These are phyloP conservation scores for Hemiscyllium ocellatum DNA, from an alignment of 2,113 vertebrate genomes.

Conservation along the genomic window DNA sequence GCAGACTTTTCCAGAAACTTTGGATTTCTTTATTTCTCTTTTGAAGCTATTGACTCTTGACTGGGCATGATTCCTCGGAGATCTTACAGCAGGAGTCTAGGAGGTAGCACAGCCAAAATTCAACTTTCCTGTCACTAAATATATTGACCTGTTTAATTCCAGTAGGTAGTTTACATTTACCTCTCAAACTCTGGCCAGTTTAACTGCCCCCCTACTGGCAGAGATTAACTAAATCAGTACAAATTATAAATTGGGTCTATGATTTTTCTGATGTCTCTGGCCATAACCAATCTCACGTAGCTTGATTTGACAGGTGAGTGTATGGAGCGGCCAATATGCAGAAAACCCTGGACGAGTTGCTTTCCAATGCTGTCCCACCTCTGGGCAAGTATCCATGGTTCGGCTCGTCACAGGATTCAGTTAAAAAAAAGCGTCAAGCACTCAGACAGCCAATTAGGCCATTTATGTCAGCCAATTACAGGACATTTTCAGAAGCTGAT, in stretches of 20 bases:
- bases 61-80: not conserved
- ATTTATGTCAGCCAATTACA: no score
- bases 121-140: not conserved
- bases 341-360: no score
- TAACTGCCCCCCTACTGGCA: not conserved
- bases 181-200: not conserved
- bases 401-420: no score
- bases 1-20: not conserved
- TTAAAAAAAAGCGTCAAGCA: no score
- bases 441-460: no score
- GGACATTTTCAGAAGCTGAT: no score
- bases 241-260: not conserved
- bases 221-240: not conserved
- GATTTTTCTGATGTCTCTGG: not conserved
- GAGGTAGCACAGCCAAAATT: not conserved
- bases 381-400: no score
- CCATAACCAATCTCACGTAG: no score
- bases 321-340: no score
- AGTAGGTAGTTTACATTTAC: not conserved
- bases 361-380: no score
- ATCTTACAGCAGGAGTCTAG: not conserved
- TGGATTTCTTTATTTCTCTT: not conserved
- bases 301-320: no score
- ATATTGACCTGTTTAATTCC: not conserved
- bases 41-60: not conserved